Percentiles rank a stretch among this genome's conserved stretches.
Conservation (phyloP, 2,797 vertebrate genomes). For the Phrynocephalus guinanensis region DNA sequence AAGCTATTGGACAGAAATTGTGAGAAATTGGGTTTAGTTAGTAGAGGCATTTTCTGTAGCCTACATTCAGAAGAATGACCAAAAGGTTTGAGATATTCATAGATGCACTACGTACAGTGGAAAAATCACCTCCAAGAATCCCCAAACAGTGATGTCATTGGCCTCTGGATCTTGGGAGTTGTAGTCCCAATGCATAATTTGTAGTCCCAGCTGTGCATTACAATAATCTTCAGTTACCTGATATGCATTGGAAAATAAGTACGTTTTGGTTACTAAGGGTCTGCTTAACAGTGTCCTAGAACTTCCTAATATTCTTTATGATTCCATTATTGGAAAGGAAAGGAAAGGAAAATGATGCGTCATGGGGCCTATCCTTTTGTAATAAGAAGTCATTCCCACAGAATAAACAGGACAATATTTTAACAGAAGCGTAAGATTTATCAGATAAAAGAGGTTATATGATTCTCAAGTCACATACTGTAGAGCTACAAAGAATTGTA, state of each 20-base stretch:
- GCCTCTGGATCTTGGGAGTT: too few species aligned
- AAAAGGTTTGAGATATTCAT: constrained; percentile 42
- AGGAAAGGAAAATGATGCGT: not conserved
- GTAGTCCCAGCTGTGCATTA: constrained; percentile 36
- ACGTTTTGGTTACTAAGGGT: too few species aligned
- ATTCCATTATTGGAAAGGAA: not conserved
- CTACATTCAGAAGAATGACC: constrained; percentile 62
- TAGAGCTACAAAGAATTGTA: not conserved
- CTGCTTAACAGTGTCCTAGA: not conserved
- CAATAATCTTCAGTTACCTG: constrained; percentile 17
- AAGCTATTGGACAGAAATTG: constrained; percentile 56
- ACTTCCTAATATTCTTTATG: not conserved
- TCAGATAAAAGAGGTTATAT: not conserved
- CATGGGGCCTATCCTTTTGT: too few species aligned
- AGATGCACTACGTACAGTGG: not conserved
- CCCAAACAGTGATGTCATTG: not conserved
- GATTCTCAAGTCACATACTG: not conserved
- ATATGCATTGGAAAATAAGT: too few species aligned
- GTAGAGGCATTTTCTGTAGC: constrained; percentile 64
- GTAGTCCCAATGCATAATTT: too few species aligned
- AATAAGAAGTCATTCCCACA: not conserved
- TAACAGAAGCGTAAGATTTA: not conserved
- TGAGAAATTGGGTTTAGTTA: constrained; percentile 54
- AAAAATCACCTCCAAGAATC: not conserved
- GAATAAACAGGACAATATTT: not conserved